Base-by-base conservation (phyloP, 2,797 vertebrate genomes). In the Lepidocolaptes lacrymiger region DNA sequence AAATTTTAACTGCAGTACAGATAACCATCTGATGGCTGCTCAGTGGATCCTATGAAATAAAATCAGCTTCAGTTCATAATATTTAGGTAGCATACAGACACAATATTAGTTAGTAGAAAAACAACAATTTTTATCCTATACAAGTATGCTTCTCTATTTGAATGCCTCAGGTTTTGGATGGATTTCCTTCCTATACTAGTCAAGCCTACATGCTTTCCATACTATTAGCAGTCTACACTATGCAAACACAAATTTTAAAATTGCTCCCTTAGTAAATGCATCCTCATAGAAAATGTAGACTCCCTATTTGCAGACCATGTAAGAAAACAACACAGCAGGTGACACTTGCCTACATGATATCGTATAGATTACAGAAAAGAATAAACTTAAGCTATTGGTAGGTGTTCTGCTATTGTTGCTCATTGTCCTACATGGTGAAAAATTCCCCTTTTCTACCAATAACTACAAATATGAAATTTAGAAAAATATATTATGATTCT, bases 1-100 rank as follows among this genome's bases (percentile, higher is more conserved):
- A 95, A 91, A 91, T 94, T 93, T 93, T 96, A 91, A 95, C 90
- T 85, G 72, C 61, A 85, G 76, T 44, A 62, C 66, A 77, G 63
- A 92, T 86, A 96, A 89, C 76, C 71, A 84, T 93, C 81, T 88
- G 76, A 95, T 83, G 77, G 72, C 58, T 74, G 85, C 78, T 94
- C 48, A 73, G 66, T 58, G 30, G 52, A 86, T 88, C 20, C 21
- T 32, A 26, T 17, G 62, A 86, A 96, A 89, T 54, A 49, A 96
- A 91, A 93, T 88, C 76, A 81, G 85, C 84, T 85, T 79, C 75
- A 91, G 41, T 43, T 32, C 80, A 3, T 76, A 89, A 80, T 36
- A 67, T 77, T 92, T 73, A 93, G 55, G 79, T 55, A 34, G n/a
- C 46, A 64, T 72, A 80, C 41, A 48, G 71, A 59, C 89, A 48